Percentiles rank a stretch among this genome's conserved stretches.
These are phyloP conservation scores for Eristalinus aeneus DNA, from an alignment of 2,888 invertebrate species.

Conservation along the genomic window DNA sequence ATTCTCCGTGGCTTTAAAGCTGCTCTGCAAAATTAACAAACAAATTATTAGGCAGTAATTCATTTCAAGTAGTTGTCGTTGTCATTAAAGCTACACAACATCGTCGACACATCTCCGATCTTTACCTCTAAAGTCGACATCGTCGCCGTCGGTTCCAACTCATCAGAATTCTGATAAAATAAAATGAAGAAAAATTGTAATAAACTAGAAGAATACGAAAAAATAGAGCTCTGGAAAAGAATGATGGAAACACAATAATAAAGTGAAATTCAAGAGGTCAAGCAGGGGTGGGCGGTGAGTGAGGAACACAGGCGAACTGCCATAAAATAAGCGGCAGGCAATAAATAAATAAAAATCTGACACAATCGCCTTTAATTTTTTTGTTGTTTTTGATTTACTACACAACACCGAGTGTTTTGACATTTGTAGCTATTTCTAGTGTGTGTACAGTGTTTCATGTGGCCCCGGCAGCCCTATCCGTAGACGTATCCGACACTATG, in stretches of 20 bases:
- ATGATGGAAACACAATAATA: conserved; percentile 16
- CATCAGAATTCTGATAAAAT: conserved; percentile 56
- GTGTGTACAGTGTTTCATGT: conserved; percentile 38
- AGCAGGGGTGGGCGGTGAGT: conserved; percentile 14
- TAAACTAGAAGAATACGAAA: conserved; percentile 43
- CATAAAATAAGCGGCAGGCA: conserved; percentile 60
- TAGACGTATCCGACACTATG: conserved; percentile 8
- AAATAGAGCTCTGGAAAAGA: conserved; percentile 28
- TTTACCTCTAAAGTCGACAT: background rate
- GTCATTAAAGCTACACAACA: conserved; percentile 43
- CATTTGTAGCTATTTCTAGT: conserved; percentile 58
- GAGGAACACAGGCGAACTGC: conserved; percentile 32
- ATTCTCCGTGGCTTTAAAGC: conserved; percentile 19
- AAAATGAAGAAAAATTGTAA: conserved; percentile 51
- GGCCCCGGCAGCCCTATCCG: background rate
- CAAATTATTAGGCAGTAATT: conserved; percentile 66
- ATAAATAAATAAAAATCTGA: conserved; percentile 69
- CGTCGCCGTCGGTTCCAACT: background rate
- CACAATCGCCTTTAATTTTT: conserved; percentile 61
- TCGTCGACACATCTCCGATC: conserved; percentile 11
- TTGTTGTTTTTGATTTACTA: conserved; percentile 59
- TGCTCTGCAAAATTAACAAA: conserved; percentile 50
- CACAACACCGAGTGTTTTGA: conserved; percentile 54
- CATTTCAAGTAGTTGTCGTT: conserved; percentile 48
- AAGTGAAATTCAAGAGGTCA: conserved; percentile 28